Conservation (phyloP, 2,888 invertebrate genomes). For the Dendrolimus houi region DNA sequence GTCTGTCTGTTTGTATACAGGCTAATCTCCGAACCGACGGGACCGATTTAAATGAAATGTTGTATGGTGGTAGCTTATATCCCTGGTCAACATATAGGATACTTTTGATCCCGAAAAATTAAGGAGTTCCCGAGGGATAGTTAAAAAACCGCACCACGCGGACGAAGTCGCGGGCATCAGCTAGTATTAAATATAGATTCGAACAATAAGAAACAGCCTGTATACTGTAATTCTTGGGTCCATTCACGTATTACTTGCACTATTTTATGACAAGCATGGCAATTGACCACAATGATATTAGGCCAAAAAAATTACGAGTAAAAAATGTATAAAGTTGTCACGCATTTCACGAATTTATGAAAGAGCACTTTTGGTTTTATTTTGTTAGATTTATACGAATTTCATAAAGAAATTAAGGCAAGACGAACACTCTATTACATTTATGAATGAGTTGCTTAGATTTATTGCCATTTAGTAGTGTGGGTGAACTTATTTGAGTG, state of each 20-base stretch:
- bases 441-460: neutral
- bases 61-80: no score
- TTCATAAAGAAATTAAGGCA: slow-evolving; percentile 22
- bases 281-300: slow-evolving; percentile 55
- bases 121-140: no score
- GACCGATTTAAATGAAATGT: no score
- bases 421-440: slow-evolving; percentile 1
- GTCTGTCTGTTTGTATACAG: no score
- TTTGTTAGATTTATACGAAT: slow-evolving; percentile 20
- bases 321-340: slow-evolving; percentile 22
- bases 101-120: no score
- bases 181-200: no score
- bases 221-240: slow-evolving; percentile 8
- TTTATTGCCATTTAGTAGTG: slow-evolving; percentile 4
- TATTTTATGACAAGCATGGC: slow-evolving; percentile 59
- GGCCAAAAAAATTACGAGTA: slow-evolving; percentile 19
- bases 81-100: no score
- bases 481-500: slow-evolving; percentile 1
- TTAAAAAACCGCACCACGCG: no score
- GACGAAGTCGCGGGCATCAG: no score
- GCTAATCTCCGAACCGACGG: no score
- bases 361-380: slow-evolving; percentile 5
- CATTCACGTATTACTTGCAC: slow-evolving; percentile 36
- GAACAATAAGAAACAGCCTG: slow-evolving; percentile 9
- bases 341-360: slow-evolving; percentile 11